Conservation (phyloP, 2,797 vertebrate genomes). For the Emys orbicularis region DNA sequence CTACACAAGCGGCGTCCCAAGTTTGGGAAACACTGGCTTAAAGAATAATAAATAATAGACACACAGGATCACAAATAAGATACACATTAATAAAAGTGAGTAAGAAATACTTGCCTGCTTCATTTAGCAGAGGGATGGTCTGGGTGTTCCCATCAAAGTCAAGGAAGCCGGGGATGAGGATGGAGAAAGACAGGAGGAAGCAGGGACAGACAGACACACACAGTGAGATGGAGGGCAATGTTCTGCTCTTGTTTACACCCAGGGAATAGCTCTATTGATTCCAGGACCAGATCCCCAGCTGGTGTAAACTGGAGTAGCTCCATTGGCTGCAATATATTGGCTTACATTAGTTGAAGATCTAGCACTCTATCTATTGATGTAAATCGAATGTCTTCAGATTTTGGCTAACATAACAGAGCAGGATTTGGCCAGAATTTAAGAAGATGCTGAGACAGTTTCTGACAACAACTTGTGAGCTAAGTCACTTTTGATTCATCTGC, state of each 20-base stretch:
- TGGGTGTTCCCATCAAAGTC: not conserved
- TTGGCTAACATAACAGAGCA: not conserved
- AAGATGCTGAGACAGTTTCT: not conserved
- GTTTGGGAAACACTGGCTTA: not conserved
- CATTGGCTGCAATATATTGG: not conserved
- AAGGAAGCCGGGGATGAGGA: not conserved
- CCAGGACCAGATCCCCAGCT: not conserved
- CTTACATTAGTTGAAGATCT: not conserved
- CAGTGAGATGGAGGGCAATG: not conserved
- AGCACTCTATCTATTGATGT: not conserved
- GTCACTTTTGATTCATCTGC: conserved; percentile 6
- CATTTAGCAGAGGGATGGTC: conserved; percentile 19
- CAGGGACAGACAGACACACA: not conserved
- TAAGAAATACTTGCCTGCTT: conserved; percentile 16
- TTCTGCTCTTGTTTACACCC: not conserved
- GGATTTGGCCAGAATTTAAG: not conserved
- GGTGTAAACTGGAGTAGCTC: not conserved
- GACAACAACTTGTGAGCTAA: not conserved
- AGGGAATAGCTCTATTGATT: not conserved
- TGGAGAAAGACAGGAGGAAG: not conserved
- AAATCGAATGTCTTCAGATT: not conserved
- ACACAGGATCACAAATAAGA: conserved; percentile 6
- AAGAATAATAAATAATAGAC: not conserved
- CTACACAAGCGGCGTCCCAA: no score
- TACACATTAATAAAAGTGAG: not conserved